These are phyloP conservation scores for Pitta sordida DNA, from an alignment of 2,113 vertebrate species.

Conservation along the genomic window DNA sequence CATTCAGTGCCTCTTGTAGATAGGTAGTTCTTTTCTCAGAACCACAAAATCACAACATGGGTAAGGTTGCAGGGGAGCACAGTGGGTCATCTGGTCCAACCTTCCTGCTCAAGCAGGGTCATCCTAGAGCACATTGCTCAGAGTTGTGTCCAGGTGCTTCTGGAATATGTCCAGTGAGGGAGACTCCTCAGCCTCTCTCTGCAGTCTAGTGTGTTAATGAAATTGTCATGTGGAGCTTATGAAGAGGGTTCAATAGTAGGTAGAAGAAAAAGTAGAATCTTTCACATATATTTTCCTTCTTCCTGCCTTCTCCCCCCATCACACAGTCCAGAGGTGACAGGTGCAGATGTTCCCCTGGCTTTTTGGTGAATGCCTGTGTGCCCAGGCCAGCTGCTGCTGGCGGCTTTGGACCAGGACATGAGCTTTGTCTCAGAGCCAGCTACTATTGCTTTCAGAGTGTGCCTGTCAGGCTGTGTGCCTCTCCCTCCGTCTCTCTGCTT, in stretches of 20 bases:
- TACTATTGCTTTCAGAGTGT: background rate
- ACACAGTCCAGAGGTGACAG: background rate
- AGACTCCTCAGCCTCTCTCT: background rate
- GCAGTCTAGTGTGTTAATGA: background rate
- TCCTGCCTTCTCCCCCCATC: background rate
- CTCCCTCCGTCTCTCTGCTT: background rate
- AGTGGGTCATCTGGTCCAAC: background rate
- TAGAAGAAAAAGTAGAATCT: background rate
- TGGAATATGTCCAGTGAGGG: background rate
- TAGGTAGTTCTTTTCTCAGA: background rate
- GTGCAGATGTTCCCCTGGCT: background rate
- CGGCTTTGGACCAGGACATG: background rate
- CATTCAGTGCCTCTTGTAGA: background rate
- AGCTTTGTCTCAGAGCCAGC: background rate
- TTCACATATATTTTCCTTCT: background rate
- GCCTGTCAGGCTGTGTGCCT: background rate
- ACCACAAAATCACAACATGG: background rate
- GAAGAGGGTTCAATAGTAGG: background rate
- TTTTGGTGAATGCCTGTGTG: background rate
- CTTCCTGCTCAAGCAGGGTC: background rate
- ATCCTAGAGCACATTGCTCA: accelerated
- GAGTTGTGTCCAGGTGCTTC: background rate
- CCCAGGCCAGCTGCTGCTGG: background rate
- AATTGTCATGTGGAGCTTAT: background rate
- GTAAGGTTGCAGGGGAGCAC: background rate